A percentile compares a stretch with the other conserved stretches of the same genome.
phyloP scores from a whole-genome alignment of 2,888 invertebrate genomes.

The Macrophya alboannulata region DNA sequence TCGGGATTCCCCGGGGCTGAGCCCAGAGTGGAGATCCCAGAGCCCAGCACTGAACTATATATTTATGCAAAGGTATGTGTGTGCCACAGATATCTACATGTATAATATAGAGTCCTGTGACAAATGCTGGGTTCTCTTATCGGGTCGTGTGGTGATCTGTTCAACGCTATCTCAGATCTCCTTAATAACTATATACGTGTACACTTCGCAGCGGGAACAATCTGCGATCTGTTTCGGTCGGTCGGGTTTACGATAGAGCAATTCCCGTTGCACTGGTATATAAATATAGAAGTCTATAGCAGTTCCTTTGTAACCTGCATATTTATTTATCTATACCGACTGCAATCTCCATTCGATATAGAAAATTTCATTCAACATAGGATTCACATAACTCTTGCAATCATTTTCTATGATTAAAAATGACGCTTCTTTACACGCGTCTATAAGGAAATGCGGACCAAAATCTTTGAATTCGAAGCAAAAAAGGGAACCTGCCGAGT shows the following conservation, averaged over 20 bases:
- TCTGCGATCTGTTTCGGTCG: slow-evolving; percentile 32
- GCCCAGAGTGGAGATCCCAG: not conserved
- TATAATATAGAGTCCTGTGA: not conserved
- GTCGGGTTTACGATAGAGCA: slow-evolving; percentile 37
- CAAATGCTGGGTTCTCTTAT: slow-evolving; percentile 40
- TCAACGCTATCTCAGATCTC: slow-evolving; percentile 40
- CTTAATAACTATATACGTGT: slow-evolving; percentile 52
- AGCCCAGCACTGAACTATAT: not conserved
- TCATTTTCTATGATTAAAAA: not conserved
- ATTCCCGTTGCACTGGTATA: slow-evolving; percentile 7
- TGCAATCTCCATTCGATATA: not conserved
- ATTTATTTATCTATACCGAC: not conserved
- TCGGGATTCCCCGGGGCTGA: slow-evolving; percentile 6
- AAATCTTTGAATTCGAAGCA: not conserved
- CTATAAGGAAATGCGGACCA: not conserved
- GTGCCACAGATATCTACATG: slow-evolving; percentile 9
- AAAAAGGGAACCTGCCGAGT: too few species aligned
- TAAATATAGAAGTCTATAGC: too few species aligned
- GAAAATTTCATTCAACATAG: not conserved
- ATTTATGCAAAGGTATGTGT: slow-evolving; percentile 1
- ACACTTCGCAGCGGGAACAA: slow-evolving; percentile 12
- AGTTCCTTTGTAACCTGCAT: not conserved
- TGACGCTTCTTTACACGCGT: too few species aligned
- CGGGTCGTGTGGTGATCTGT: slow-evolving; percentile 40
- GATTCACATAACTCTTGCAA: not conserved